Conservation (phyloP, 2,113 vertebrate genomes). For the Ptilorrhoa leucosticta region DNA sequence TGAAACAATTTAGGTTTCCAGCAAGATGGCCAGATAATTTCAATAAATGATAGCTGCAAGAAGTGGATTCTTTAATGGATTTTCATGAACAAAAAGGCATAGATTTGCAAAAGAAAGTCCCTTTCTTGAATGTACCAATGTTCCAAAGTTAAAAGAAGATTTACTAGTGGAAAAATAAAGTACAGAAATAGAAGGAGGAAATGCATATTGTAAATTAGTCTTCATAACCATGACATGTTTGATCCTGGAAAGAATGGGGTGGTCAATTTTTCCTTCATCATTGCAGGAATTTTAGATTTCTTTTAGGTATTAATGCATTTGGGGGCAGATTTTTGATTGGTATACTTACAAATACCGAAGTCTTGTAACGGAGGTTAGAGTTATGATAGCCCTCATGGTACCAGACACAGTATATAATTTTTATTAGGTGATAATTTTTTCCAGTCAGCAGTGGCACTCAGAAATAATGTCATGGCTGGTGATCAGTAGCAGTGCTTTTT, state of each 20-base stretch:
- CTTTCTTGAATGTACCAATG: background rate
- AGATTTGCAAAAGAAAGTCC: background rate
- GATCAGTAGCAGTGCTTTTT: background rate
- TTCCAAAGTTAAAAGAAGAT: background rate
- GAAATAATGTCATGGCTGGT: background rate
- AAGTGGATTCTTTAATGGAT: background rate
- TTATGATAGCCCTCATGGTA: background rate
- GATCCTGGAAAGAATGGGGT: background rate
- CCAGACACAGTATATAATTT: background rate
- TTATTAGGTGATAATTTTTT: background rate
- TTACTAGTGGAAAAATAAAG: conserved; percentile 21
- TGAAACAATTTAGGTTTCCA: background rate
- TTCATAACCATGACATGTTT: background rate
- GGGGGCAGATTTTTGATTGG: background rate
- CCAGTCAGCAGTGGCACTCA: background rate
- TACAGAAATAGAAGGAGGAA: conserved; percentile 26
- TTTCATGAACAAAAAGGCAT: background rate
- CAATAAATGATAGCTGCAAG: background rate
- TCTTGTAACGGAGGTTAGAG: background rate
- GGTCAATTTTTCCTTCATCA: background rate
- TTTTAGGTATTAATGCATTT: background rate
- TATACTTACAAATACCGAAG: background rate
- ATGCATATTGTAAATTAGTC: background rate
- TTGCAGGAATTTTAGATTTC: background rate
- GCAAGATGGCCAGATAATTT: background rate